Evolutionary conservation across 53 echinoderm and acorn worm species (phyloP).

Genomic region (Actinopyga echinites): DNA sequence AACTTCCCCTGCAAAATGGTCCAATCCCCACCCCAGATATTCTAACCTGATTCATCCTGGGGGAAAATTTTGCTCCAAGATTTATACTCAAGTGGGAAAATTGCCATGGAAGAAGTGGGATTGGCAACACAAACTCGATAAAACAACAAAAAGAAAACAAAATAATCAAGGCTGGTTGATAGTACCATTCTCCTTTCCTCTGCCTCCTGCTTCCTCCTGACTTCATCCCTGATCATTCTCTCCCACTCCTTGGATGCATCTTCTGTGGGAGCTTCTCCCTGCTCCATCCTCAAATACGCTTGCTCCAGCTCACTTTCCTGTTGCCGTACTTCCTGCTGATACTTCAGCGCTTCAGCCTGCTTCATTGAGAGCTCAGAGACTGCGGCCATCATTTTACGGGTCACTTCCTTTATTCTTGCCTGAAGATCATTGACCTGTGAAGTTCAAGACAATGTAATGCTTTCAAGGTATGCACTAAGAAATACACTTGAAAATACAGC

Average conservation of each 20-base stretch:
- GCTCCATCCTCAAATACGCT: conserved; percentile 99
- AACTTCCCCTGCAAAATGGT: too few species aligned
- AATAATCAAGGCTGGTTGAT: too few species aligned
- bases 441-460: background rate
- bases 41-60: too few species aligned
- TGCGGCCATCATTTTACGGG: conserved; percentile 95
- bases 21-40: too few species aligned
- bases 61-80: too few species aligned
- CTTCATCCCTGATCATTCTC: conserved; percentile 88
- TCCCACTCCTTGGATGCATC: conserved; percentile 95
- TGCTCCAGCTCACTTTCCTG: conserved; percentile 88
- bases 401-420: conserved; percentile 88
- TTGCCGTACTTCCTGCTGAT: conserved; percentile 74
- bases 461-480: background rate
- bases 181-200: conserved; percentile 74
- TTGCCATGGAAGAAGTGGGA: too few species aligned
- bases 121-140: too few species aligned
- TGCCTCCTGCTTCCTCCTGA: conserved; percentile 56
- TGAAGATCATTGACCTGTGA: conserved; percentile 96
- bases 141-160: too few species aligned
- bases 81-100: too few species aligned
- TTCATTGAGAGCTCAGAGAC: conserved; percentile 99
- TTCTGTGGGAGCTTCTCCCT: conserved; percentile 91
- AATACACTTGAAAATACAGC: background rate
- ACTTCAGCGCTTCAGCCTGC: conserved; percentile 85